phyloP scores from a whole-genome alignment of 2,888 invertebrate species.

The Acleris emargana region DNA sequence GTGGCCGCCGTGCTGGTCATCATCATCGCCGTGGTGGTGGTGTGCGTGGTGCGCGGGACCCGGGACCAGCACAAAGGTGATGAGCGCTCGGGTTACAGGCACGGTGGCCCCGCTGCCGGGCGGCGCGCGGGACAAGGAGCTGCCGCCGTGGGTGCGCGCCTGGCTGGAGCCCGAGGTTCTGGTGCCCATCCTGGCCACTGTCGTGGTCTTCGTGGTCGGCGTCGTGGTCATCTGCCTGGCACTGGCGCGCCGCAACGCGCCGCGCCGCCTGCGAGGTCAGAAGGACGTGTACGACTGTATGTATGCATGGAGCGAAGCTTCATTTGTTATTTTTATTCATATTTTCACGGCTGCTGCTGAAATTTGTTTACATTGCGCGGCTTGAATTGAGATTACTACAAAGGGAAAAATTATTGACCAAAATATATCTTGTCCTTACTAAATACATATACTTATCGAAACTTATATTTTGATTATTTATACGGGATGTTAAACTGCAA shows the following conservation, averaged over 20 bases:
- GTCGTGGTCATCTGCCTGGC: slow-evolving; percentile 96
- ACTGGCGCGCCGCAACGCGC: slow-evolving; percentile 91
- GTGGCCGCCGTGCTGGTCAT: slow-evolving; percentile 96
- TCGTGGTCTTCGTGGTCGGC: slow-evolving; percentile 95
- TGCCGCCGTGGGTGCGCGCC: slow-evolving; percentile 90
- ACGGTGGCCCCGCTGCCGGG: slow-evolving; percentile 91
- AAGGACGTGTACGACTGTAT: slow-evolving; percentile 88
- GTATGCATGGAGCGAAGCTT: slow-evolving; percentile 82
- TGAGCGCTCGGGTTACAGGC: slow-evolving; percentile 79
- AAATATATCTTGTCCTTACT: too few relatives aligned
- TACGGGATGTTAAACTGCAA: too few relatives aligned
- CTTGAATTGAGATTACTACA: too few relatives aligned
- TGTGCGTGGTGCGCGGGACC: slow-evolving; percentile 94
- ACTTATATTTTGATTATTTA: too few relatives aligned
- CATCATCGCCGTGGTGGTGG: slow-evolving; percentile 96
- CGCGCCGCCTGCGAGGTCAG: slow-evolving; percentile 92
- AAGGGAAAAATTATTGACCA: too few relatives aligned
- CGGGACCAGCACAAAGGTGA: slow-evolving; percentile 93
- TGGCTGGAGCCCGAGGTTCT: slow-evolving; percentile 96
- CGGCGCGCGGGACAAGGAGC: slow-evolving; percentile 80
- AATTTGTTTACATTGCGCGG: neutral
- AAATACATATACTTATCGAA: too few relatives aligned
- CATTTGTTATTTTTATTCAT: slow-evolving; percentile 40
- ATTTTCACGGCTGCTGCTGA: slow-evolving; percentile 1
- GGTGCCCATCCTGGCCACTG: slow-evolving; percentile 94